phyloP scores from a whole-genome alignment of 2,113 vertebrate species.

The Petrocephalus microphthalmus region DNA sequence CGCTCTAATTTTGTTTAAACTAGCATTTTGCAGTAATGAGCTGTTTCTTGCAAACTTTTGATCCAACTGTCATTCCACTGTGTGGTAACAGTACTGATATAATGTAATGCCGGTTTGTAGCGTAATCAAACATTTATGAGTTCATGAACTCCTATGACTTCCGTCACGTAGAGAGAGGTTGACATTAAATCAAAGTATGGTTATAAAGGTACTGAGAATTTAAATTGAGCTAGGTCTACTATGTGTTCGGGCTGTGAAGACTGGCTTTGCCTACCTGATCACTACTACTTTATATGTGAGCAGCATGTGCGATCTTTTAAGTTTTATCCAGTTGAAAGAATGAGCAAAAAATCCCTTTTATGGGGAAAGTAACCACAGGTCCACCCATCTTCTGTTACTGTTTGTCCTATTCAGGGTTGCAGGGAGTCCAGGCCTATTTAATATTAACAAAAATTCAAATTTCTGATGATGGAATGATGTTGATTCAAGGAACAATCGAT shows the following conservation, averaged over 20 bases:
- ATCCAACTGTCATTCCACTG: not conserved
- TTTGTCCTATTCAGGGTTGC: not conserved
- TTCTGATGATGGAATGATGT: not conserved
- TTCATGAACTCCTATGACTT: not conserved
- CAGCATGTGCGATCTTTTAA: not conserved
- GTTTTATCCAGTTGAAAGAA: not conserved
- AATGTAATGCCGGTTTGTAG: constrained; percentile 3
- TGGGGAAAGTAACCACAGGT: not conserved
- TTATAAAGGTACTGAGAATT: not conserved
- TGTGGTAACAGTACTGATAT: not conserved
- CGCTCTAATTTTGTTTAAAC: not conserved
- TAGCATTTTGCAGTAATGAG: constrained; percentile 7
- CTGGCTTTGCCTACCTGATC: not conserved
- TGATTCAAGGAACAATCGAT: not conserved
- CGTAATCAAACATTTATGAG: constrained; percentile 8
- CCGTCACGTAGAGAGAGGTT: not conserved
- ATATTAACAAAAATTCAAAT: not conserved
- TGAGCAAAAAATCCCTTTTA: not conserved
- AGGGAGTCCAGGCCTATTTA: not conserved
- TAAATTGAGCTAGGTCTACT: not conserved
- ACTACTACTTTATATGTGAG: not conserved
- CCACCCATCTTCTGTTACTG: not conserved
- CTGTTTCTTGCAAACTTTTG: constrained; percentile 7
- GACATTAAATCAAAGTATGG: constrained; percentile 5
- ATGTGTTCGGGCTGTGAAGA: not conserved